Percentiles rank a stretch among this genome's conserved stretches.
Evolutionary conservation across 2,888 invertebrate species (phyloP).

Genomic region (Zootermopsis nevadensis): DNA sequence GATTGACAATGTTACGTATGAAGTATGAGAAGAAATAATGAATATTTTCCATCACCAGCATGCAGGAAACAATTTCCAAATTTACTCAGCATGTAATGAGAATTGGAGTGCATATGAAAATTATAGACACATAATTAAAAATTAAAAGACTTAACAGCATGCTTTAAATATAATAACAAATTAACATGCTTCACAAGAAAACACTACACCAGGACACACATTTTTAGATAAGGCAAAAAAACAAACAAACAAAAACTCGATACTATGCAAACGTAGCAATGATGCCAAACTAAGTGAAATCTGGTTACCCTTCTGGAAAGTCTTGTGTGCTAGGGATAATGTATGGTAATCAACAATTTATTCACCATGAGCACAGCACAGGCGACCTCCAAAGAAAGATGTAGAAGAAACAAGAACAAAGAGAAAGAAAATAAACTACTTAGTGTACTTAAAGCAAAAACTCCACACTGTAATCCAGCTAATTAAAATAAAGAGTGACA

Average conservation of each 20-base stretch:
- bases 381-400: background rate
- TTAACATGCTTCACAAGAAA: background rate
- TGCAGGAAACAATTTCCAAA: background rate
- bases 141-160: too few relatives aligned
- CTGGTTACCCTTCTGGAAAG: background rate
- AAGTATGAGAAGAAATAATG: background rate
- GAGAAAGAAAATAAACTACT: conserved; percentile 1
- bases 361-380: background rate
- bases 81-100: background rate
- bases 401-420: too few relatives aligned
- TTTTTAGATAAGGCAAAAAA: too few relatives aligned
- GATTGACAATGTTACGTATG: background rate
- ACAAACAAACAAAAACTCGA: too few relatives aligned
- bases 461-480: background rate
- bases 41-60: background rate
- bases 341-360: background rate
- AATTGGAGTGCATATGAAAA: too few relatives aligned
- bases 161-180: background rate
- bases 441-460: background rate
- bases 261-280: too few relatives aligned
- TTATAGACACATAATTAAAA: too few relatives aligned
- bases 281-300: background rate
- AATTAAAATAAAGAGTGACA: conserved; percentile 44
- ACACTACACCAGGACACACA: too few relatives aligned
- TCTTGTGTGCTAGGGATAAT: background rate